Base-by-base conservation (phyloP, 2,113 vertebrate genomes). In the Cephalopholis sonnerati region DNA sequence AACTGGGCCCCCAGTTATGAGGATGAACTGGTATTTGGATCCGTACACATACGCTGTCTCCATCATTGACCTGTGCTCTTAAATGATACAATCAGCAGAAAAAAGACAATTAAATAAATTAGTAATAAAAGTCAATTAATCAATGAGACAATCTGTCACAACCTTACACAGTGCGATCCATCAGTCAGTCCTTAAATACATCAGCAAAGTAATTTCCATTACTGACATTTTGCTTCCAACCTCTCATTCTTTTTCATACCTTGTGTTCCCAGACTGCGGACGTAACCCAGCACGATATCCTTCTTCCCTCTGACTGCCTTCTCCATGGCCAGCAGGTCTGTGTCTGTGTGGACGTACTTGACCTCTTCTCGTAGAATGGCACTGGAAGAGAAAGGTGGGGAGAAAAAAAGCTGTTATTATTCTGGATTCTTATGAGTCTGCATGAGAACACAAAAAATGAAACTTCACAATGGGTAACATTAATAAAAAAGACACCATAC, bases 51-150 rank as follows among this genome's bases (percentile, higher is more conserved):
- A 99, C 1, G 97, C 97, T 0, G 96, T 95, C 94, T 99, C 98
- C 98, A 99, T 99, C 83, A 99, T 93, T 0, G 97, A 96, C 86
- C 97, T 95, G 92, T 99, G 98, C 86, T 98, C 98, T 99, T 5
- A 78, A 46, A 44, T 20, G n/a, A 79, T 0, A 53, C 39, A 72
- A 81, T 51, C 22, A 81, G 29, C 32, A 50, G 7, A 66, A 59
- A 44, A 46, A 59, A 73, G 13, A n/a, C 4, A 46, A 51, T 71
- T 29, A 3, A 53, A 63, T 1, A 29, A 24, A 36, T n/a, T 4
- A 66, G 25, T 22, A 22, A 41, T 17, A n/a, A 1, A 29, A 54
- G 48, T 80, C 15, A 57, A 11, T 32, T 12, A 67, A 51, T 44
- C 15, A 44, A 12, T 44, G 41, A 48, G 27, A 16, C 77, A 55